phyloP scores from a whole-genome alignment of 2,888 invertebrate genomes.

The Hydropsyche betteni region DNA sequence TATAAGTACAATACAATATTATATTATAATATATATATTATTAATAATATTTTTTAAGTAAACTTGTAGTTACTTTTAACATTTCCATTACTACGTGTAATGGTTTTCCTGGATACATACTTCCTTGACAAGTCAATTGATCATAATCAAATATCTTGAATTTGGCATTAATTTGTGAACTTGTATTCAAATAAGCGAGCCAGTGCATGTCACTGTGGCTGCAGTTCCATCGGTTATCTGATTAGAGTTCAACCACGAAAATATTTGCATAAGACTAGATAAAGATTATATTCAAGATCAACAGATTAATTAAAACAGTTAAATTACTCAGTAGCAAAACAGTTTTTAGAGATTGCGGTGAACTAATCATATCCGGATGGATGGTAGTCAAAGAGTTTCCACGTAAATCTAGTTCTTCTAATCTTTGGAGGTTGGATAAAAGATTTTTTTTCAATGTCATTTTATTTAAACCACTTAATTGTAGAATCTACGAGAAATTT shows the following conservation, averaged over 20 bases:
- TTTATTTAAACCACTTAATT: conserved; percentile 38
- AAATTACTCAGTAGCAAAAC: conserved; percentile 65
- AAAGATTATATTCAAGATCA: conserved; percentile 40
- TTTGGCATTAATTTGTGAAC: conserved; percentile 59
- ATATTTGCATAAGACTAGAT: conserved; percentile 7
- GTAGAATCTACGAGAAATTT: conserved; percentile 41
- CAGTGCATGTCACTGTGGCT: conserved; percentile 70
- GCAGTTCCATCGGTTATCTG: conserved; percentile 77
- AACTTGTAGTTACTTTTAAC: conserved; percentile 64
- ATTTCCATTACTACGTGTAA: conserved; percentile 72
- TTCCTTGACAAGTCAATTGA: conserved; percentile 68
- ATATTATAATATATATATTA: background rate
- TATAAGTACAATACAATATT: conserved; percentile 3
- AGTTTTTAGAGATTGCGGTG: conserved; percentile 58
- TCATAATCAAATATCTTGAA: conserved; percentile 67
- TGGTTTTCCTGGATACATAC: conserved; percentile 70
- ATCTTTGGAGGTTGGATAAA: conserved; percentile 60
- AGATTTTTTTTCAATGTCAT: conserved; percentile 53
- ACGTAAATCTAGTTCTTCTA: conserved; percentile 66
- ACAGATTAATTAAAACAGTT: conserved; percentile 10
- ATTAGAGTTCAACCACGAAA: conserved; percentile 25
- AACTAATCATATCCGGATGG: conserved; percentile 58
- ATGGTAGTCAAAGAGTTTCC: conserved; percentile 65
- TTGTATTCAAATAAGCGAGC: conserved; percentile 67
- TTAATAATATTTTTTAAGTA: no score